Evolutionary conservation across 2,113 vertebrate genomes (phyloP).

Genomic region (Indri indri): DNA sequence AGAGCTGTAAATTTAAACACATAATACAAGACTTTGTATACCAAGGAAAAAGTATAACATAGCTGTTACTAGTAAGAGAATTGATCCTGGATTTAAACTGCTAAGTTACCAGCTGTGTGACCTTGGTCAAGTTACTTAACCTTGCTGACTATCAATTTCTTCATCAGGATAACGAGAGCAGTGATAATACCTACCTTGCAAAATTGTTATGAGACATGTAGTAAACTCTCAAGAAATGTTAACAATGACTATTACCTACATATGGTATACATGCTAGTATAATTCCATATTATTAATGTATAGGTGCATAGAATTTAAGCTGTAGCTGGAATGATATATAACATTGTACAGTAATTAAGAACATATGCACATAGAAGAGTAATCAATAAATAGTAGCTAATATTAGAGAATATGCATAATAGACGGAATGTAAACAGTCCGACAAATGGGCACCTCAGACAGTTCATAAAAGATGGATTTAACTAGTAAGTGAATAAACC

Average conservation of each 20-base stretch:
- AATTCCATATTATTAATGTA: slow-evolving; percentile 21
- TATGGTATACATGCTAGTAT: background rate
- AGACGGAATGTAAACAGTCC: background rate
- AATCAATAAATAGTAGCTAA: background rate
- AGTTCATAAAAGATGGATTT: slow-evolving; percentile 10
- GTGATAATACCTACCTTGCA: background rate
- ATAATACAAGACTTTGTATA: background rate
- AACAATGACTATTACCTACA: background rate
- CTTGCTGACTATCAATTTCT: background rate
- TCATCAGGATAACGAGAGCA: slow-evolving; percentile 15
- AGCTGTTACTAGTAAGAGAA: background rate
- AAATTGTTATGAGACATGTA: background rate
- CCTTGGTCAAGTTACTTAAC: background rate
- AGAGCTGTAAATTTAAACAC: slow-evolving; percentile 25
- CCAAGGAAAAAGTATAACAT: background rate
- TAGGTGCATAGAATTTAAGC: background rate
- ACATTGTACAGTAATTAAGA: background rate
- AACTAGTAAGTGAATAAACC: slow-evolving; percentile 9
- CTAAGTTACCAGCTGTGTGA: background rate
- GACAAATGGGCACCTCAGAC: slow-evolving; percentile 12
- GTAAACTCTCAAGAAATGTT: slow-evolving; percentile 37
- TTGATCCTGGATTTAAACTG: background rate
- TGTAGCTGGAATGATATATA: background rate
- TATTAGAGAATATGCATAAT: background rate
- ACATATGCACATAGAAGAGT: background rate